These are phyloP conservation scores for Callitettix versicolor DNA, from an alignment of 1,140 invertebrate species.

Conservation along the genomic window DNA sequence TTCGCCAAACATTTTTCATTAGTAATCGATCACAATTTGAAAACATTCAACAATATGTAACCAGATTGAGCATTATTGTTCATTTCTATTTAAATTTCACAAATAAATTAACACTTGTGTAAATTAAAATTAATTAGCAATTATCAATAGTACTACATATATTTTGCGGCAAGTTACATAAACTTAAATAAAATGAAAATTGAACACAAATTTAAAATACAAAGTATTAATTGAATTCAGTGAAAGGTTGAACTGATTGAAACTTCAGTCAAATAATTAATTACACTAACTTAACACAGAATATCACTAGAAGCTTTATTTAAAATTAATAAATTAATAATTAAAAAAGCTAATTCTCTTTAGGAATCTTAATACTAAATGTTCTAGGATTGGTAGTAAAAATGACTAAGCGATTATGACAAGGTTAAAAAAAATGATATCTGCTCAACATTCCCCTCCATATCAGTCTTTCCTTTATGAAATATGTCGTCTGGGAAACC, in stretches of 20 bases:
- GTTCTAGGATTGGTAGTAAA: conserved; percentile 4
- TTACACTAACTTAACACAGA: background rate
- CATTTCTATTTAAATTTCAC: no score
- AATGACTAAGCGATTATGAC: background rate
- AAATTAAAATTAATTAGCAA: no score
- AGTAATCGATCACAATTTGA: no score
- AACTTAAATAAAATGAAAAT: background rate
- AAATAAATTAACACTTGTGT: no score
- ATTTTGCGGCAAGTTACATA: no score
- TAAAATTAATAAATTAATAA: conserved; percentile 1
- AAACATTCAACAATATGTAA: no score
- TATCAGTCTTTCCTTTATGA: no score
- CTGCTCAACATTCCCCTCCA: no score
- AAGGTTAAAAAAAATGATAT: background rate
- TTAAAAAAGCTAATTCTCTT: conserved; percentile 1
- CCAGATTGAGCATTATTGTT: no score
- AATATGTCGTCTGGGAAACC: background rate
- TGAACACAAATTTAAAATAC: background rate
- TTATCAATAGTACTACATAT: no score
- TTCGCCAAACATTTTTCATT: no score
- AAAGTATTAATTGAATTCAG: conserved; percentile 2
- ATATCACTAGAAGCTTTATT: conserved; percentile 1
- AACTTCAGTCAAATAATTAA: background rate
- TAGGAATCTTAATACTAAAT: background rate
- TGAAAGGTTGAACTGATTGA: conserved; percentile 1